Evolutionary conservation across 2,113 vertebrate species (phyloP).

Genomic region (Pseudorectes ferrugineus): DNA sequence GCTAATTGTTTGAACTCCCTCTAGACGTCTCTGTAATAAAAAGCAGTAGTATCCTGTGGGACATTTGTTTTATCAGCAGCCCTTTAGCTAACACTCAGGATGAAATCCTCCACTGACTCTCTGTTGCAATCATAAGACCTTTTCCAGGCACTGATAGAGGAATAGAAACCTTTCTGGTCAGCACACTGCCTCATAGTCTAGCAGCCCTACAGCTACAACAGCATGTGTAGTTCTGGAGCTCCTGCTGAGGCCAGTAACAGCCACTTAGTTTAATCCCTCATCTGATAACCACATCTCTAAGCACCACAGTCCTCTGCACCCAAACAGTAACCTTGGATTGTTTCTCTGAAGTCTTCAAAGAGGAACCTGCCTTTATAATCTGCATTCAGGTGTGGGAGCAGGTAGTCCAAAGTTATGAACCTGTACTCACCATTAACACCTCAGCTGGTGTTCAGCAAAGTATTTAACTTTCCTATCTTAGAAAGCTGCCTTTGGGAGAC

Average conservation of each 20-base stretch:
- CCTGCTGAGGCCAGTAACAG: neutral
- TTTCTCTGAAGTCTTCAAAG: neutral
- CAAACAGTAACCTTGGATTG: neutral
- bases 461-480: neutral
- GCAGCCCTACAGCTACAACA: neutral
- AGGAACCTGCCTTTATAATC: neutral
- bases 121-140: neutral
- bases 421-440: neutral
- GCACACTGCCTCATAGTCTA: neutral
- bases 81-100: slow-evolving; percentile 37
- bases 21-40: slow-evolving; percentile 29
- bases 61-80: slow-evolving; percentile 43
- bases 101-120: slow-evolving; percentile 6
- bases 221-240: neutral
- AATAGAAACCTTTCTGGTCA: neutral
- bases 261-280: neutral
- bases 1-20: slow-evolving; percentile 18
- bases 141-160: neutral
- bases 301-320: neutral
- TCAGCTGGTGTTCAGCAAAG: neutral
- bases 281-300: neutral
- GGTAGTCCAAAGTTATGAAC: neutral
- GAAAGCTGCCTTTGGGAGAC: neutral
- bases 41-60: slow-evolving; percentile 11
- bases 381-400: neutral